Evolutionary conservation across 1,140 invertebrate genomes (phyloP), one percentile per base, ranked within the genome.

Genomic region (Neomicropteryx cornuta): DNA sequence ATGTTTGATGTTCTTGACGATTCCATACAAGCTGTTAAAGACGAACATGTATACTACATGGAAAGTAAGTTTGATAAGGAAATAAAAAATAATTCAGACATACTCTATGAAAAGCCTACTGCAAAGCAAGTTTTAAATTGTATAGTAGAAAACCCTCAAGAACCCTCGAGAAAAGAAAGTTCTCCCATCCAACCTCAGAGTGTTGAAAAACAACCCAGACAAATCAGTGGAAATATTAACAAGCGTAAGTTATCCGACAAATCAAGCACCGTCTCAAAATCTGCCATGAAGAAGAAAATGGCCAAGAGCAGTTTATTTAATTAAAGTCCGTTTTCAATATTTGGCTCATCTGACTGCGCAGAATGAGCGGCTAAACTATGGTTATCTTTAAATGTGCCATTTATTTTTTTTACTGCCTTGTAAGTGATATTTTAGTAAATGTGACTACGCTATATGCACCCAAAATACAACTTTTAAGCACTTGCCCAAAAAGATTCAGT

Each of bases 211-310:
- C 33, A 31, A 39, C 28, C 22, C 20, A 10, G 39, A 41, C 11
- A 29, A 18, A 1, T 32, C 29, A 4, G 39, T 35, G 18, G 39
- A 18, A 6, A 28, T 2, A 8, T 16, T 23, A 33, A 6, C 11
- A 39, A 39, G 34, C 21, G 31, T 18, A 37, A 34, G 13, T 24
- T 6, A 22, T 3, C 20, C 3, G 2, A 42, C 37, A 33, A 20
- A 31, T 4, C 37, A 42, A 18, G 6, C 38, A 13, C 41, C 41
- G 18, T 4, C 18, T 18, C n/a, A 10, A 38, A 42, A 30, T 17
- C 18, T 31, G 20, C 29, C 14, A 42, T 17, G 5, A 42, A 32
- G 19, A 42, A 38, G 3, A 42, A 42, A 33, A 42, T 42, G 18
- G 28, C 18, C 0, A 37, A 38, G 19, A 42, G 13, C 19, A 21